Evolutionary conservation across 2,113 vertebrate species (phyloP).

Genomic region (Proteles cristata): DNA sequence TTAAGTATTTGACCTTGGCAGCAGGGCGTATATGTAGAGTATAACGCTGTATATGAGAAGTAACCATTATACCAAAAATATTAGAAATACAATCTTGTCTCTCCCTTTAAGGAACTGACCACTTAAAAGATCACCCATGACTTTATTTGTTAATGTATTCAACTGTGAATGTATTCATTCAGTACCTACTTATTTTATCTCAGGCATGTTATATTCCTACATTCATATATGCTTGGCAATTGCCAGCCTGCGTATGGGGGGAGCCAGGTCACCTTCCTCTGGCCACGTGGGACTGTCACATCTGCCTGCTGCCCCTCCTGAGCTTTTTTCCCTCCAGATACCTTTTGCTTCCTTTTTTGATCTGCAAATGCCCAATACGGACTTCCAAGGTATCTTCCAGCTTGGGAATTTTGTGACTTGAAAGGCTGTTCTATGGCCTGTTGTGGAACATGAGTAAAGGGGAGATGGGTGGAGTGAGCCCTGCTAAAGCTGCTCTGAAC

Average conservation of each 20-base stretch:
- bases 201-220: neutral
- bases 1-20: neutral
- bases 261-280: neutral
- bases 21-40: too few relatives aligned
- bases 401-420: neutral
- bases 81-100: neutral
- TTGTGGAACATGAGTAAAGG: neutral
- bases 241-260: too few relatives aligned
- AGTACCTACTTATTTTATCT: neutral
- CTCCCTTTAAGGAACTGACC: neutral
- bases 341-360: neutral
- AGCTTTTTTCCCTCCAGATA: neutral
- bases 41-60: neutral
- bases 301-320: neutral
- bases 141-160: neutral
- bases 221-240: neutral
- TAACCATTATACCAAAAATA: neutral
- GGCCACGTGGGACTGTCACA: too few relatives aligned
- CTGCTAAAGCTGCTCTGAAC: neutral
- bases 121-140: neutral
- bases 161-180: neutral
- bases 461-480: neutral
- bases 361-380: rapidly evolving
- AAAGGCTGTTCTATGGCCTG: neutral
- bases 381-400: neutral